Percentiles rank a stretch among this genome's conserved stretches.
Evolutionary conservation across 1,140 invertebrate genomes (phyloP).

Genomic region (Chironomus tepperi): DNA sequence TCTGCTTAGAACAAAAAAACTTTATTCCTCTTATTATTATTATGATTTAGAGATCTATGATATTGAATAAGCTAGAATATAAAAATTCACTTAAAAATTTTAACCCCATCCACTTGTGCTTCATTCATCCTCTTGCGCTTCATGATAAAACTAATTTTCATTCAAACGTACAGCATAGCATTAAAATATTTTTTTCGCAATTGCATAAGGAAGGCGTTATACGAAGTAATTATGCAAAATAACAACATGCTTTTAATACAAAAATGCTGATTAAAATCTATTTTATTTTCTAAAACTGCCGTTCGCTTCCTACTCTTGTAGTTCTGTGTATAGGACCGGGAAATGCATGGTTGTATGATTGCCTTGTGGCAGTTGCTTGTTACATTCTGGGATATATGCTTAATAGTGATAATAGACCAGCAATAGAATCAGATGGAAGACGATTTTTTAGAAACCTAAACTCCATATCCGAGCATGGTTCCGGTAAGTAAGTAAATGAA

Average conservation of each 20-base stretch:
- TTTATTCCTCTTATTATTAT: neutral
- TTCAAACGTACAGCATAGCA: neutral
- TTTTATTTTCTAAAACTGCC: neutral
- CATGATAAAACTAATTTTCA: slow-evolving; percentile 4
- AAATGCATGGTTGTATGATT: too few relatives aligned
- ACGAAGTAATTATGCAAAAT: slow-evolving; percentile 21
- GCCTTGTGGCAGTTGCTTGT: too few relatives aligned
- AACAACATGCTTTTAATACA: slow-evolving; percentile 7
- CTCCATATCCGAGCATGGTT: too few relatives aligned
- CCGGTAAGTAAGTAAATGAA: too few relatives aligned
- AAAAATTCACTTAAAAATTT: slow-evolving; percentile 20
- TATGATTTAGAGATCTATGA: neutral
- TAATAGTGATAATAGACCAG: too few relatives aligned
- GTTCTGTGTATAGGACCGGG: too few relatives aligned
- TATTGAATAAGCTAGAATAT: slow-evolving; percentile 9
- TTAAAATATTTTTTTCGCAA: slow-evolving; percentile 13
- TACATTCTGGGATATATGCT: too few relatives aligned
- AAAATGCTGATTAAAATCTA: slow-evolving; percentile 21
- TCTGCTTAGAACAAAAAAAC: neutral
- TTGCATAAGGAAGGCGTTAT: neutral
- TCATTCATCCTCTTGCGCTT: too few relatives aligned
- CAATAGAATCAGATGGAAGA: too few relatives aligned
- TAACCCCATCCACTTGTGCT: neutral
- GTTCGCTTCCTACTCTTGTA: too few relatives aligned
- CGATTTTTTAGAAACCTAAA: too few relatives aligned